These are phyloP conservation scores for Chelonus insularis DNA, from an alignment of 1,140 invertebrate species.

Conservation along the genomic window DNA sequence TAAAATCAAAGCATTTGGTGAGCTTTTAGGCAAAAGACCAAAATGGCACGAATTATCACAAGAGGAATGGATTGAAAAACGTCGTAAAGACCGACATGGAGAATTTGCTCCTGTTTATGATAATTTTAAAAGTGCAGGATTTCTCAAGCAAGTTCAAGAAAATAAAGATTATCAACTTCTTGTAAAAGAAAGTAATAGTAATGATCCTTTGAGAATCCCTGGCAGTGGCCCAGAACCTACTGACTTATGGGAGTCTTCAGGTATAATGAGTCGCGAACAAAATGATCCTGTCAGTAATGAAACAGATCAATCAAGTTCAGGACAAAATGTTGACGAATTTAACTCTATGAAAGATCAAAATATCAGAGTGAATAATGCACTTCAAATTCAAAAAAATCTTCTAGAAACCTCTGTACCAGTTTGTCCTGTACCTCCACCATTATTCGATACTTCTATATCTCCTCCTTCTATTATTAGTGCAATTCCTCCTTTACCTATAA, in stretches of 20 bases:
- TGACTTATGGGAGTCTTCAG: slow-evolving; percentile 27
- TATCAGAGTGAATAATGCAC: too few relatives aligned
- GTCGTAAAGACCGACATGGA: slow-evolving; percentile 66
- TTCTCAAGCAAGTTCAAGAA: too few relatives aligned
- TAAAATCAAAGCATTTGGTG: slow-evolving; percentile 51
- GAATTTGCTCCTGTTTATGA: slow-evolving; percentile 70
- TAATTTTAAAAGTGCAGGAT: slow-evolving; percentile 39
- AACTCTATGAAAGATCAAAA: too few relatives aligned
- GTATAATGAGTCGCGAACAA: neutral
- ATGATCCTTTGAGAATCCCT: slow-evolving; percentile 27
- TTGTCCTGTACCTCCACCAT: slow-evolving; percentile 1
- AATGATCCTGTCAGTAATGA: neutral
- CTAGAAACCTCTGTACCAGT: too few relatives aligned
- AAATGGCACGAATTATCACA: slow-evolving; percentile 67
- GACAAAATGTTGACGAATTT: too few relatives aligned
- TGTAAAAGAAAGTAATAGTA: slow-evolving; percentile 5
- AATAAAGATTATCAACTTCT: slow-evolving; percentile 13
- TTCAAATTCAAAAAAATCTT: too few relatives aligned
- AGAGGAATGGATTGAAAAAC: slow-evolving; percentile 78
- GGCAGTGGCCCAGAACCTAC: slow-evolving; percentile 31
- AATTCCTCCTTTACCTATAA: neutral
- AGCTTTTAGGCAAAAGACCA: slow-evolving; percentile 49
- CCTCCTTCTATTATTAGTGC: slow-evolving; percentile 6
- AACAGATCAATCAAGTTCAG: neutral
- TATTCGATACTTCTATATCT: neutral